Evolutionary conservation across 2,888 invertebrate species (phyloP).

Genomic region (Entomobrya proxima): DNA sequence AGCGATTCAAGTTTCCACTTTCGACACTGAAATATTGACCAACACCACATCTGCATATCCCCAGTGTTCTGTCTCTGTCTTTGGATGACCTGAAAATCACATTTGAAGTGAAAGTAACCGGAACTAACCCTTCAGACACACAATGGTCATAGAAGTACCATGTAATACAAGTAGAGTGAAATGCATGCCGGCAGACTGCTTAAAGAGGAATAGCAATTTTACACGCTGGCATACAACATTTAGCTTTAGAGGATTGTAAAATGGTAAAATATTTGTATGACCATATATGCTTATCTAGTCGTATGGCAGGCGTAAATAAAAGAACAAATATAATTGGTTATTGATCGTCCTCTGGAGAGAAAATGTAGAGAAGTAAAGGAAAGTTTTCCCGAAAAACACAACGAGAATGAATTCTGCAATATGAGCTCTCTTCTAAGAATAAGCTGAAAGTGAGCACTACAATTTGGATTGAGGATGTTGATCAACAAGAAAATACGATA

Average conservation of each 20-base stretch:
- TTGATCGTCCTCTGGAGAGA: conserved; percentile 45
- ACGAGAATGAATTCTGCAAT: conserved; percentile 2
- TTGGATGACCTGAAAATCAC: background rate
- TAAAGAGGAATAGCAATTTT: background rate
- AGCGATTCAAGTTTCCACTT: background rate
- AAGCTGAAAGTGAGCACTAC: background rate
- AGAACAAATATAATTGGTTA: conserved; percentile 47
- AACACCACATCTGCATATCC: conserved; percentile 53
- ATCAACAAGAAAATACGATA: conserved; percentile 17
- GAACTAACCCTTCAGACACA: too few relatives aligned
- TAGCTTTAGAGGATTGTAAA: background rate
- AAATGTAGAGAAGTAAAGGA: background rate
- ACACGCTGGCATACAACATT: too few relatives aligned
- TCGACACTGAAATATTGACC: conserved; percentile 56
- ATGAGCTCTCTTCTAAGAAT: background rate
- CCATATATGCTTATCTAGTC: background rate
- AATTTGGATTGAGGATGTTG: conserved; percentile 14
- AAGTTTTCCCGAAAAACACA: background rate
- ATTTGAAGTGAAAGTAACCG: too few relatives aligned
- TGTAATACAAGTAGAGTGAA: background rate
- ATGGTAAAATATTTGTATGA: conserved; percentile 11
- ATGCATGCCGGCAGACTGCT: background rate
- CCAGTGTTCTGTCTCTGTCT: background rate
- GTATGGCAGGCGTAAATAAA: background rate
- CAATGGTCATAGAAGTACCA: background rate